Conservation (phyloP, 2,797 vertebrate genomes). For the Eospalax fontanierii region DNA sequence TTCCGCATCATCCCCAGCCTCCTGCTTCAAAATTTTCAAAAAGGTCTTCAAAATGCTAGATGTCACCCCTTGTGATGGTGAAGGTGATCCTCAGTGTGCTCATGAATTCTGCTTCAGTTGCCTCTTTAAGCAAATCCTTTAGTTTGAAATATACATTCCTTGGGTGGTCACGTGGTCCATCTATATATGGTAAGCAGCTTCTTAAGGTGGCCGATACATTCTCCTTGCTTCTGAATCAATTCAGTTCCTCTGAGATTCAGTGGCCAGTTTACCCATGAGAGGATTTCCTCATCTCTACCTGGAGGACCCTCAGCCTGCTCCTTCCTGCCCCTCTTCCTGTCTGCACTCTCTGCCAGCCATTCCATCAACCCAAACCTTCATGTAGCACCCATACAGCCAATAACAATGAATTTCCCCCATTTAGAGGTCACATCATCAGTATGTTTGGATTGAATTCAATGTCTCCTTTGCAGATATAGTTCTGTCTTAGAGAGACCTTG, state of each 20-base stretch:
- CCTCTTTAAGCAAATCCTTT: background rate
- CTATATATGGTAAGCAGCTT: background rate
- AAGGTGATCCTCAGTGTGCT: background rate
- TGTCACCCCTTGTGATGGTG: background rate
- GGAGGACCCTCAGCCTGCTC: background rate
- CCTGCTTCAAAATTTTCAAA: background rate
- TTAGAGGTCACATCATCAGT: background rate
- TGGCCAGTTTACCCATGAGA: background rate
- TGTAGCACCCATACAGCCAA: background rate
- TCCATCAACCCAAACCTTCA: background rate
- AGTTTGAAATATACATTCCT: constrained; percentile 17
- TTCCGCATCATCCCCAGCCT: background rate
- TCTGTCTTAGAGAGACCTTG: background rate
- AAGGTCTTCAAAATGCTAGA: background rate
- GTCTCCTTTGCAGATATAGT: background rate
- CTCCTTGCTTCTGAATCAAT: background rate
- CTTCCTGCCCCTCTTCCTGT: background rate
- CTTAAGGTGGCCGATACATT: background rate
- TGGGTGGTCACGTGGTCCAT: background rate
- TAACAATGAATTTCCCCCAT: background rate
- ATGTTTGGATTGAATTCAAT: background rate
- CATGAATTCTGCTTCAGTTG: constrained; percentile 31
- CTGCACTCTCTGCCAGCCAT: background rate
- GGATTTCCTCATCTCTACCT: background rate
- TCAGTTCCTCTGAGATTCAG: background rate